Conservation (phyloP, 2,113 vertebrate genomes). For the Myotis yumanensis region DNA sequence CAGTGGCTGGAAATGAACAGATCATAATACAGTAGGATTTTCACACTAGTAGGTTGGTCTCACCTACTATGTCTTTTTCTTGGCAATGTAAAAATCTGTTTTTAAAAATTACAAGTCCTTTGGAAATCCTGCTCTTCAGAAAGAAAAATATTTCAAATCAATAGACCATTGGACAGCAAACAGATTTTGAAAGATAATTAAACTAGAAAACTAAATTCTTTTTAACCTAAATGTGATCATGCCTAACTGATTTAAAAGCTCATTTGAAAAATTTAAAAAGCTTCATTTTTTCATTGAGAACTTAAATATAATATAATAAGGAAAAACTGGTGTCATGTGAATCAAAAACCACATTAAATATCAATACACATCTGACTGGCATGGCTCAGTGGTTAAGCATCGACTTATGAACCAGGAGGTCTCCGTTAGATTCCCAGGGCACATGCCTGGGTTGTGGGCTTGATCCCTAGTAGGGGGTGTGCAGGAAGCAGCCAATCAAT, state of each 20-base stretch:
- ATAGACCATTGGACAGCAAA: not conserved
- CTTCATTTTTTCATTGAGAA: not conserved
- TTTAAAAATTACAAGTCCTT: constrained; percentile 21
- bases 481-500: no score
- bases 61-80: not conserved
- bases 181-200: constrained; percentile 8
- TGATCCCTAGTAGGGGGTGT: no score
- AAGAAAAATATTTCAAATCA: constrained; percentile 39
- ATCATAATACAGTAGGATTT: constrained; percentile 8
- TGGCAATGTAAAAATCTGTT: not conserved
- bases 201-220: constrained; percentile 30
- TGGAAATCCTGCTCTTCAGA: not conserved
- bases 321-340: not conserved
- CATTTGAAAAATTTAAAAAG: not conserved
- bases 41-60: not conserved
- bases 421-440: no score
- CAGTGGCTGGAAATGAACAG: constrained; percentile 26
- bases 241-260: constrained; percentile 5
- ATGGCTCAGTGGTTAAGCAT: no score
- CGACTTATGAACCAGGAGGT: no score
- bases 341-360: constrained; percentile 8
- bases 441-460: no score
- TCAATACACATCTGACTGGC: not conserved
- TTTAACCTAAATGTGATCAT: constrained; percentile 16
- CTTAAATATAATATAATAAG: not conserved